Base-by-base conservation (phyloP, 2,888 invertebrate species). In the Rutpela maculata region DNA sequence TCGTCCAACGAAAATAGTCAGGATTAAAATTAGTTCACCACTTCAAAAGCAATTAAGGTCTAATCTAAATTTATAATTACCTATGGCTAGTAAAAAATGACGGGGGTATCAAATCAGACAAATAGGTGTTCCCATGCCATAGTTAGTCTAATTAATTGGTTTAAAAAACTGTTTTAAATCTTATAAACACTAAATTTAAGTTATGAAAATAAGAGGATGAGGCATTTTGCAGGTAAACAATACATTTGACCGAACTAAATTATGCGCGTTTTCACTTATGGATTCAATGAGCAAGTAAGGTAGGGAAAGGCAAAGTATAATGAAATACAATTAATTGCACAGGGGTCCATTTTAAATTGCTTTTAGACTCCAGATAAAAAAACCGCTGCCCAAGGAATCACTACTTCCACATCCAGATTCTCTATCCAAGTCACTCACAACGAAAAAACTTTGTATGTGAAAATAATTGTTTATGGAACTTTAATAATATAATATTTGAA, bases 61-160 rank as follows among this genome's bases (percentile, higher is more conserved):
- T 63, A 35, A 63, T 63, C 11, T 63, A 31, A 63, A 63, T 63
- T 31, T 35, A n/a, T 63, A 63, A 63, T 35, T 63, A 63, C 31
- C 5, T 35, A 35, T 1, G 31, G 35, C 31, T 18, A n/a, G 9
- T 17, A n/a, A 63, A 63, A 63, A 35, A 35, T 31, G 31, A 35
- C 62, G 31, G 31, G 31, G 31, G 1, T 22, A 63, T 35, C 26
- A 18, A 63, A 63, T 31, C 18, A 31, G n/a, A 63, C 62, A 63
- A 63, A 63, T 63, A 31, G 31, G 26, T 59, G 22, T 1, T 18
- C 17, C 11, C 15, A 22, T 19, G 12, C 15, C 3, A 6, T 11
- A 6, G 0, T 4, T 5, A 26, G 26, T 63, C 17, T 50, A 63
- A 63, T 63, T 63, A 63, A 18, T 22, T n/a, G 18, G 10, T 35